A percentile compares a stretch with the other conserved stretches of the same genome.
These are phyloP conservation scores for Trissoscelio sp. DNA, from an alignment of 2,888 invertebrate species.

Conservation along the genomic window DNA sequence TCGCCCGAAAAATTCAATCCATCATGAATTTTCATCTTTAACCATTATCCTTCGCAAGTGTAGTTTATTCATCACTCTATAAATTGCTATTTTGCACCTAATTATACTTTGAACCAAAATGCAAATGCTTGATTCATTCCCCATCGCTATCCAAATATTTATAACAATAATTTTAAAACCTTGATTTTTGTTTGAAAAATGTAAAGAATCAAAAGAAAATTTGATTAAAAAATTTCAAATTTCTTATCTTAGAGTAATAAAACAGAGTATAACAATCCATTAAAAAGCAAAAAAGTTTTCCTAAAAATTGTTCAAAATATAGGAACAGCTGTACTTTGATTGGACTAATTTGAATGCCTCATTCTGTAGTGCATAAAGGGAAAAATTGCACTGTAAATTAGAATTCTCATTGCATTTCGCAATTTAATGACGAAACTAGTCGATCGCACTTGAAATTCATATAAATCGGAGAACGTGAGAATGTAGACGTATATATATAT, in stretches of 20 bases:
- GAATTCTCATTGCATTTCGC: conserved; percentile 24
- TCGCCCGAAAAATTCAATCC: conserved; percentile 39
- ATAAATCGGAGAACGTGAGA: conserved; percentile 25
- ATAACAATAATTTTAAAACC: too few species aligned
- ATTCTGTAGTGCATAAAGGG: neutral
- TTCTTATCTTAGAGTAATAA: too few species aligned
- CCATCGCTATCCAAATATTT: neutral
- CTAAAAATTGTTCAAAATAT: too few species aligned
- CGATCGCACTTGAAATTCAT: conserved; percentile 42
- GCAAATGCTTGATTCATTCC: conserved; percentile 31
- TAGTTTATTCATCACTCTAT: conserved; percentile 41
- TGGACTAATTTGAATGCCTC: conserved; percentile 8
- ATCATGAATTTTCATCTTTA: conserved; percentile 40
- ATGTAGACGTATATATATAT: conserved; percentile 23
- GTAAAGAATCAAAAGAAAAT: too few species aligned
- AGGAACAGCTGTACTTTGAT: conserved; percentile 2
- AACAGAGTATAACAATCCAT: too few species aligned
- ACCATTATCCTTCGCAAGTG: conserved; percentile 39
- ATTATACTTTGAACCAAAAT: conserved; percentile 21
- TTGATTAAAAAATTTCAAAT: too few species aligned
- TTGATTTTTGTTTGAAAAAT: too few species aligned
- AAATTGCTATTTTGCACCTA: conserved; percentile 29
- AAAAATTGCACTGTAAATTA: conserved; percentile 4
- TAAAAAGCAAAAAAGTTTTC: too few species aligned
- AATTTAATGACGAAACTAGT: conserved; percentile 38